Conservation (phyloP, 2,888 invertebrate species). For the Heliconius sara region DNA sequence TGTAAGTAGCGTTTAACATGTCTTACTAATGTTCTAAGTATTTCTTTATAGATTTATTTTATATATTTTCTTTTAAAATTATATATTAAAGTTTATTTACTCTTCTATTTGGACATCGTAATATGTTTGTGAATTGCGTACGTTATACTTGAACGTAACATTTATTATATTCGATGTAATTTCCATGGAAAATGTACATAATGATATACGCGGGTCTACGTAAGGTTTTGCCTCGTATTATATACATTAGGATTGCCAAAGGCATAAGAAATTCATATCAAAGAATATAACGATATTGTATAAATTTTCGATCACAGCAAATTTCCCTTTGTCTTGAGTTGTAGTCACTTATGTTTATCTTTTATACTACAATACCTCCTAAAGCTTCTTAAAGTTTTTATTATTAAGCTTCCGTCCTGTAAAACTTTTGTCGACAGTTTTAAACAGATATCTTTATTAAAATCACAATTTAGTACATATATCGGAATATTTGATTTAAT, state of each 20-base stretch:
- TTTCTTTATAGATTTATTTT: not conserved
- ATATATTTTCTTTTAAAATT: not conserved
- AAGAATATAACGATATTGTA: constrained; percentile 46
- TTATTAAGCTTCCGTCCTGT: constrained; percentile 64
- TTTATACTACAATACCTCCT: constrained; percentile 34
- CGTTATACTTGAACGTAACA: not conserved
- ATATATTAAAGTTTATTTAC: not conserved
- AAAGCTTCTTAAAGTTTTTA: constrained; percentile 41
- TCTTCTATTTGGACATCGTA: not conserved
- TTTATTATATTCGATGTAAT: not conserved
- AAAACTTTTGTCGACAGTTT: constrained; percentile 48
- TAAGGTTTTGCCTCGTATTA: constrained; percentile 29
- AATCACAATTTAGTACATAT: constrained; percentile 33
- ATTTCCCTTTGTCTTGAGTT: constrained; percentile 20
- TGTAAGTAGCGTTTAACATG: constrained; percentile 27
- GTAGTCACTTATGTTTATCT: constrained; percentile 17
- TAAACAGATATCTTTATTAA: constrained; percentile 42
- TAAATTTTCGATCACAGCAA: constrained; percentile 35
- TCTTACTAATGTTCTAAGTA: not conserved
- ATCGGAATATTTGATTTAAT: constrained; percentile 27
- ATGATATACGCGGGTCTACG: constrained; percentile 22
- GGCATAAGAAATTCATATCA: constrained; percentile 68
- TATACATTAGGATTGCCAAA: constrained; percentile 57
- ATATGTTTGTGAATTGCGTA: not conserved
- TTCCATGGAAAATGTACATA: constrained; percentile 27